Conservation (phyloP, 2,797 vertebrate species). For the Tolypeutes matacus region DNA sequence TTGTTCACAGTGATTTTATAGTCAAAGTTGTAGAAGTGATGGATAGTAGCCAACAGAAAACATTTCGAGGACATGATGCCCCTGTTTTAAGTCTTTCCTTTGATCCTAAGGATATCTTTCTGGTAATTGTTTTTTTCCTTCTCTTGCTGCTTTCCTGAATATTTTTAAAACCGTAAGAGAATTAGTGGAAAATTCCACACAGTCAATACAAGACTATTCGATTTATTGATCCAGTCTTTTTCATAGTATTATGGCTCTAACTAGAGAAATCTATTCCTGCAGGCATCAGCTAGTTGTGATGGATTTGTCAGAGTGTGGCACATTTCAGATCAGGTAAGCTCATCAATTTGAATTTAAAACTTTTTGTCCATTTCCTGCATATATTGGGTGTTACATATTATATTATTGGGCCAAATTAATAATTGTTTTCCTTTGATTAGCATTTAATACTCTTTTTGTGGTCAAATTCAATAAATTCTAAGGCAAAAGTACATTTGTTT, state of each 20-base stretch:
- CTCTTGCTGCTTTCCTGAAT: slow-evolving; percentile 9
- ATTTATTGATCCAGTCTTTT: background rate
- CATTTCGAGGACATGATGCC: slow-evolving; percentile 95
- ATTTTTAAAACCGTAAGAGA: slow-evolving; percentile 57
- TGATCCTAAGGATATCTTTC: slow-evolving; percentile 94
- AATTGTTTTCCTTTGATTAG: slow-evolving; percentile 58
- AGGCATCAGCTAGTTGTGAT: slow-evolving; percentile 97
- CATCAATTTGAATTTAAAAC: slow-evolving; percentile 58
- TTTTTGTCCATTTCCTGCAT: slow-evolving; percentile 16
- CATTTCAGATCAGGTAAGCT: slow-evolving; percentile 94
- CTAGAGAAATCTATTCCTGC: slow-evolving; percentile 67
- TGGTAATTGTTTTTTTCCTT: slow-evolving; percentile 89
- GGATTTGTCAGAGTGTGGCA: slow-evolving; percentile 96
- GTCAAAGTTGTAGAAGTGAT: slow-evolving; percentile 96
- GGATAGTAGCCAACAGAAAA: slow-evolving; percentile 96
- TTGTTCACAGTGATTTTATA: slow-evolving; percentile 94
- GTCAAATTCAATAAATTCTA: background rate
- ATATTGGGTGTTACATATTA: background rate
- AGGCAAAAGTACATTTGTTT: background rate
- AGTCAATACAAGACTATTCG: slow-evolving; percentile 18
- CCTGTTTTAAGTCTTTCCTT: slow-evolving; percentile 96
- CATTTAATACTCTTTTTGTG: slow-evolving; percentile 47
- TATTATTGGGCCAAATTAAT: slow-evolving; percentile 13
- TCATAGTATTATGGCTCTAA: background rate
- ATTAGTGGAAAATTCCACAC: slow-evolving; percentile 39